A percentile compares a stretch with the other conserved stretches of the same genome.
Conservation (phyloP, 2,888 invertebrate genomes). For the Leuctra nigra region DNA sequence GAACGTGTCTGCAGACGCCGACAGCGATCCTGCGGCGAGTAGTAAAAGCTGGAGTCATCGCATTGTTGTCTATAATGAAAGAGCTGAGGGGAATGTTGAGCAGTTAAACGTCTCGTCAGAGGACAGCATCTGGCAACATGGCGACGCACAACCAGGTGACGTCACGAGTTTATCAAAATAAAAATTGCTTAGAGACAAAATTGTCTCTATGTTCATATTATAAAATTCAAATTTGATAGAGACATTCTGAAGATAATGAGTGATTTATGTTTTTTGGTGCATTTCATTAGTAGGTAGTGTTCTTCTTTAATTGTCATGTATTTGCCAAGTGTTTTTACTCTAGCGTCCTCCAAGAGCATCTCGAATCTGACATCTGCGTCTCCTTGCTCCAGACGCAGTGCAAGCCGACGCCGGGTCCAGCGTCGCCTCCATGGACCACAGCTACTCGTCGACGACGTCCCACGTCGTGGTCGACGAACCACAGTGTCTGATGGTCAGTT, state of each 20-base stretch:
- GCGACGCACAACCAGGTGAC: conserved; percentile 13
- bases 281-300: too few relatives aligned
- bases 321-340: too few relatives aligned
- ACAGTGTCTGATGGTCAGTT: conserved; percentile 41
- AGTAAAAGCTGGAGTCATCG: conserved; percentile 73
- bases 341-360: too few relatives aligned
- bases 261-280: too few relatives aligned
- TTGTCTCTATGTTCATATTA: neutral
- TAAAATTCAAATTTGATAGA: too few relatives aligned
- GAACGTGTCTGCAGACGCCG: too few relatives aligned
- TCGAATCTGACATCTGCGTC: too few relatives aligned
- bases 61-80: conserved; percentile 63
- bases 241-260: too few relatives aligned
- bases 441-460: too few relatives aligned
- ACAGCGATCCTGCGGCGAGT: conserved; percentile 54
- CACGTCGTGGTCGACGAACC: conserved; percentile 32
- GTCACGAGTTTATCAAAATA: neutral
- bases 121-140: conserved; percentile 76
- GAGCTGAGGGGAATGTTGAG: conserved; percentile 70
- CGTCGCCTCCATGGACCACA: conserved; percentile 34
- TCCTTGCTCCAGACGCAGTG: too few relatives aligned
- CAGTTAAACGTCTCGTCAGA: conserved; percentile 73
- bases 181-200: neutral
- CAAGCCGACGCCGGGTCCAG: neutral
- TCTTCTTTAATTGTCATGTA: too few relatives aligned